A percentile compares a stretch with the other conserved stretches of the same genome.
These are phyloP conservation scores for Agrypnia vestita DNA, from an alignment of 1,140 invertebrate species.

Conservation along the genomic window DNA sequence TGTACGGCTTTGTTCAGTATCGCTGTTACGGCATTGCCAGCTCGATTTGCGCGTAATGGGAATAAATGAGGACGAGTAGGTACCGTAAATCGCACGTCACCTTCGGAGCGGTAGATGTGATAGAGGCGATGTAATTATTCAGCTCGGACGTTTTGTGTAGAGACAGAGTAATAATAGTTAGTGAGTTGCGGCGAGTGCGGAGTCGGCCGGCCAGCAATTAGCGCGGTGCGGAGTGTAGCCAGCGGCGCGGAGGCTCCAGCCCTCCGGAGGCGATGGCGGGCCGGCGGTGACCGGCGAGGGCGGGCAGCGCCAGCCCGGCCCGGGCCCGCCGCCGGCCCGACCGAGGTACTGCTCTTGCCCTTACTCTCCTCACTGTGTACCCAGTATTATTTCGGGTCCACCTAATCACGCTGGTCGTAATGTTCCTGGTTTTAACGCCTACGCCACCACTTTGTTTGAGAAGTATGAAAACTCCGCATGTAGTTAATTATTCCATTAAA, in stretches of 20 bases:
- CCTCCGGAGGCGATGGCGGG: slow-evolving; percentile 36
- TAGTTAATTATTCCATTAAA: too few species aligned
- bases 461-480: too few species aligned
- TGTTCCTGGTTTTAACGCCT: too few species aligned
- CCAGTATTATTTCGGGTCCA: too few species aligned
- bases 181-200: neutral
- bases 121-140: neutral
- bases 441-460: too few species aligned
- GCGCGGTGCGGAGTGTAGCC: neutral
- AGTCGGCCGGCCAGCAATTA: neutral
- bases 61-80: neutral
- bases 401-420: too few species aligned
- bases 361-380: neutral
- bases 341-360: neutral
- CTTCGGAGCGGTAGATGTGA: neutral
- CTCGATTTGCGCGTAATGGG: slow-evolving; percentile 7
- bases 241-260: slow-evolving; percentile 20
- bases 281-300: slow-evolving; percentile 47
- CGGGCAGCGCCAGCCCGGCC: slow-evolving; percentile 24
- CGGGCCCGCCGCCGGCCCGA: neutral
- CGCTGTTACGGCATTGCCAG: slow-evolving; percentile 38
- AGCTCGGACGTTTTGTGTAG: neutral
- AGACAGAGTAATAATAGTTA: neutral
- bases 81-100: neutral
- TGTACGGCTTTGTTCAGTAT: slow-evolving; percentile 29